Conservation (phyloP, 2,797 vertebrate genomes). For the Sparus aurata region DNA sequence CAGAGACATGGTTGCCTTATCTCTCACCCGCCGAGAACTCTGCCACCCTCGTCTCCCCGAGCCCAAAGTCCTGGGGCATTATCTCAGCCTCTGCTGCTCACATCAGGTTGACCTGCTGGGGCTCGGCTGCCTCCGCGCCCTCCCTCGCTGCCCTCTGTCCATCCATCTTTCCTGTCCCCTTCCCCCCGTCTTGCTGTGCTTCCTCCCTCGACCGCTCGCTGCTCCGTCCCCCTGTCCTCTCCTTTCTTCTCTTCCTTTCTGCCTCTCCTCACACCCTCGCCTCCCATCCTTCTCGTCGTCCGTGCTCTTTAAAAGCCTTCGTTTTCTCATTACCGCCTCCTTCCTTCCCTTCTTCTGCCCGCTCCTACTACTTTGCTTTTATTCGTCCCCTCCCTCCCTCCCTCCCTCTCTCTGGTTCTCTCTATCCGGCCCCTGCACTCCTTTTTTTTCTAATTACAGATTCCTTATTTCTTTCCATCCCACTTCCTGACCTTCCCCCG, state of each 20-base stretch:
- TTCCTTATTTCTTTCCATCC: slow-evolving; percentile 16
- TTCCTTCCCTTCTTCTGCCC: slow-evolving; percentile 8
- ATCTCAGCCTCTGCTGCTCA: slow-evolving; percentile 66
- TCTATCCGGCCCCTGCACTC: slow-evolving; percentile 4
- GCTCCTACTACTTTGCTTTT: slow-evolving; percentile 2
- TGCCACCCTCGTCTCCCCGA: slow-evolving; percentile 38
- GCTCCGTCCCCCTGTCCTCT: background rate
- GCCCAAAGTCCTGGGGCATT: slow-evolving; percentile 54
- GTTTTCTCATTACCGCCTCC: slow-evolving; percentile 36
- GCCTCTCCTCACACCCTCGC: slow-evolving; percentile 25
- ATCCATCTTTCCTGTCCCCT: slow-evolving; percentile 16
- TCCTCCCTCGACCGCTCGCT: slow-evolving; percentile 19
- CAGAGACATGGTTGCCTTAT: slow-evolving; percentile 65
- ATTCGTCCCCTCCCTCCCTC: background rate
- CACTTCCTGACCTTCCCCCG: slow-evolving; percentile 26
- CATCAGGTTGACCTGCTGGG: slow-evolving; percentile 60
- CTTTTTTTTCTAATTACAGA: slow-evolving; percentile 29
- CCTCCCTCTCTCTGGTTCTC: background rate
- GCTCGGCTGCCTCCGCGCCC: background rate
- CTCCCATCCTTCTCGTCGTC: slow-evolving; percentile 4
- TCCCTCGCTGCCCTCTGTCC: background rate
- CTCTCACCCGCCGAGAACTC: slow-evolving; percentile 56
- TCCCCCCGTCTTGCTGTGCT: background rate
- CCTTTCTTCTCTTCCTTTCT: slow-evolving; percentile 12
- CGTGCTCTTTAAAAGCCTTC: slow-evolving; percentile 33